Evolutionary conservation across 2,113 vertebrate species (phyloP), one percentile per base, ranked within the genome.

Genomic region (Orcinus orca): DNA sequence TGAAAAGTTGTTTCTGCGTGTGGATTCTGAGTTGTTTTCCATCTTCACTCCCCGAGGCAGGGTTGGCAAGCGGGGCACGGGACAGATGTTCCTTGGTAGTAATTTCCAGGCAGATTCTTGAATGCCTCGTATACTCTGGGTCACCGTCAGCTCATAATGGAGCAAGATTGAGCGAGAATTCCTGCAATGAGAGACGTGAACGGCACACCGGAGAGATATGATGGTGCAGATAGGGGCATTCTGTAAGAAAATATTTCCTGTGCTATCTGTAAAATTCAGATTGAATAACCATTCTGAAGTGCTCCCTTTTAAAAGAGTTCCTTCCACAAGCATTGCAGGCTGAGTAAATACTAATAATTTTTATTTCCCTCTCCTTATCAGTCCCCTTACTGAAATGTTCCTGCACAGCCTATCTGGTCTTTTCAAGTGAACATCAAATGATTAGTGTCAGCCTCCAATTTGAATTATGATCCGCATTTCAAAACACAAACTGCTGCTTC

Each of bases 321-420:
- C 96, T 98, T 98, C 95, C 86, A 87, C 67, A 95, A 96, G 95
- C 38, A 14, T 91, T 96, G 97, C 95, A 91, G 93, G 82, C 97
- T 80, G 71, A 95, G 90, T 98, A 97, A 98, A 98, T 96, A 98
- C 97, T 92, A 98, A 65, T 98, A 97, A 96, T 98, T 98, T 88
- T 97, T 98, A 98, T 95, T 98, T 97, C 71, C 96, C 76, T 98
- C 87, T 97, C 94, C 95, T 98, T 98, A 98, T 98, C 96, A 6
- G 80, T 96, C 85, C 87, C 92, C 98, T 81, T 91, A 93, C 98
- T 81, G 97, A 98, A 97, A 97, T 65, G 74, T 96, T 98, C 97
- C 96, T 60, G 33, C 44, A 6, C 25, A 82, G 94, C 87, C 96
- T 97, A 86, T 96, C 98, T 97, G 68, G 97, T 97, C 98, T 98